phyloP scores from a whole-genome alignment of 2,888 invertebrate species.

The Diplolepis rosae region DNA sequence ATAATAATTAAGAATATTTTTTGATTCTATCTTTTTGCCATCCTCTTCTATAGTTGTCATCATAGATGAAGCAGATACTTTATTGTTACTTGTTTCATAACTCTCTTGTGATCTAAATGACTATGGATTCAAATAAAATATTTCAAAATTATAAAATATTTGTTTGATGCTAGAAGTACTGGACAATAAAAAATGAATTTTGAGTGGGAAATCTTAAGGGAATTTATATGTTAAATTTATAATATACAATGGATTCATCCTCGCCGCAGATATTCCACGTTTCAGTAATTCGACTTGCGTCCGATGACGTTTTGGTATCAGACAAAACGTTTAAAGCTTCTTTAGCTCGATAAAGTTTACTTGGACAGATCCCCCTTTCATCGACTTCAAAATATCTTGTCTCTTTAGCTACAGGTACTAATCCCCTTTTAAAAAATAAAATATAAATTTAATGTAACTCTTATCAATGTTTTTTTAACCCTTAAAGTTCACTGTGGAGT shows the following conservation, averaged over 20 bases:
- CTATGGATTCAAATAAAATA: slow-evolving; percentile 22
- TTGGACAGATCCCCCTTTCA: slow-evolving; percentile 49
- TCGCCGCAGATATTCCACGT: slow-evolving; percentile 47
- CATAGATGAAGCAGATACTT: slow-evolving; percentile 29
- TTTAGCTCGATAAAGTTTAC: slow-evolving; percentile 4
- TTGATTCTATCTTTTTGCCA: slow-evolving; percentile 39
- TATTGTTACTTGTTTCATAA: not conserved
- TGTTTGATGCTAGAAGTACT: no score
- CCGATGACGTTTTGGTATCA: slow-evolving; percentile 44
- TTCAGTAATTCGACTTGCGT: slow-evolving; percentile 35
- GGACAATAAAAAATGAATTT: no score
- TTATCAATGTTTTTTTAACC: not conserved
- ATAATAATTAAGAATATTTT: slow-evolving; percentile 31
- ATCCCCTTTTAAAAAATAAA: slow-evolving; percentile 37
- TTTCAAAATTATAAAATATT: not conserved
- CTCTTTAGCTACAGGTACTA: slow-evolving; percentile 46
- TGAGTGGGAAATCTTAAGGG: not conserved
- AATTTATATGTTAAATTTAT: not conserved
- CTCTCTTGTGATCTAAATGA: not conserved
- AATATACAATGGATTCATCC: not conserved
- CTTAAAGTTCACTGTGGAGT: no score
- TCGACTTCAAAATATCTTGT: slow-evolving; percentile 61
- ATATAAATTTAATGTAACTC: slow-evolving; percentile 17
- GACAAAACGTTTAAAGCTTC: slow-evolving; percentile 44
- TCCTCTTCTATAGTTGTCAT: slow-evolving; percentile 49